These are phyloP conservation scores for Brachyopa scutellaris DNA, from an alignment of 2,888 invertebrate species.

Conservation along the genomic window DNA sequence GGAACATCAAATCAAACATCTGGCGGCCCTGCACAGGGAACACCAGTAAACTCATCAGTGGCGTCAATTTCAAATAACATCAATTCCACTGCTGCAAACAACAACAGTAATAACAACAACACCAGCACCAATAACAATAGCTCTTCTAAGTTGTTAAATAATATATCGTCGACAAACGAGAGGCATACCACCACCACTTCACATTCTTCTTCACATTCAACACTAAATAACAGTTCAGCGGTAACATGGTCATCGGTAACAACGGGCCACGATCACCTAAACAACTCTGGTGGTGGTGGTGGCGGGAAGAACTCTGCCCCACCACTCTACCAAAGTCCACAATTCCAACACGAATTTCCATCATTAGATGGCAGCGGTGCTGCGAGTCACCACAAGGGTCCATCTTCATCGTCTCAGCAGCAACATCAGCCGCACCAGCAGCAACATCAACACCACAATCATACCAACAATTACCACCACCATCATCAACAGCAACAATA, in stretches of 20 bases:
- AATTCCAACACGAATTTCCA: constrained; percentile 98
- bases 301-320: constrained; percentile 81
- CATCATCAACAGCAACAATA: constrained; percentile 67
- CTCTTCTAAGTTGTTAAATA: constrained; percentile 75
- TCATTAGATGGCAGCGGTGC: constrained; percentile 86
- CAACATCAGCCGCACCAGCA: constrained; percentile 75
- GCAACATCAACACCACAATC: constrained; percentile 72
- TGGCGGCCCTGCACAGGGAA: constrained; percentile 74
- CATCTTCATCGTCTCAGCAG: constrained; percentile 74
- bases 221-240: constrained; percentile 80
- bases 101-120: constrained; percentile 73
- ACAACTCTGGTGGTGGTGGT: constrained; percentile 73
- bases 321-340: constrained; percentile 90
- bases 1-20: constrained; percentile 67
- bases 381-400: constrained; percentile 80
- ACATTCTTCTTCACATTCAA: constrained; percentile 71
- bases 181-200: constrained; percentile 50
- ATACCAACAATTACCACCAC: constrained; percentile 74
- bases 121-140: constrained; percentile 69
- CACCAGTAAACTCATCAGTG: constrained; percentile 74
- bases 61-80: constrained; percentile 71
- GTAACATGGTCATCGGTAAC: constrained; percentile 86
- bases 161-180: constrained; percentile 75
- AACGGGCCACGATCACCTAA: constrained; percentile 81
- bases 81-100: constrained; percentile 73